Evolutionary conservation across 2,113 vertebrate genomes (phyloP).

Genomic region (Seriola dumerili): DNA sequence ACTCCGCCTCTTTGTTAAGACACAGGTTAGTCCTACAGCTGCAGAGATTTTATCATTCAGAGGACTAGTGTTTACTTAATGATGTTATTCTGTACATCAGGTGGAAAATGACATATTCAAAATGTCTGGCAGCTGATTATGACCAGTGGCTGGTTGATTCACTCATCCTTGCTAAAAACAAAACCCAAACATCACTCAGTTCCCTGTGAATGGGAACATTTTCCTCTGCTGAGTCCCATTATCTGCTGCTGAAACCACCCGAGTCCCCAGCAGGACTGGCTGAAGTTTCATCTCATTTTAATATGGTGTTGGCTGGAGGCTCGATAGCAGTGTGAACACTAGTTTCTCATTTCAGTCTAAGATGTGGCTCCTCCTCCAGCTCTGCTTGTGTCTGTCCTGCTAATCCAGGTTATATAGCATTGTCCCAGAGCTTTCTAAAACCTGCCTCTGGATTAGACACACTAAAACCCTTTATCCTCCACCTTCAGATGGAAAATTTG

Average conservation of each 20-base stretch:
- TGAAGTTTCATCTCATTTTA: constrained; percentile 37
- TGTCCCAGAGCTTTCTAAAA: constrained; percentile 23
- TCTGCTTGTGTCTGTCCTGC: neutral
- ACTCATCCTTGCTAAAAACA: constrained; percentile 1
- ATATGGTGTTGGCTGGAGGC: constrained; percentile 18
- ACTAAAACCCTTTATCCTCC: constrained; percentile 60
- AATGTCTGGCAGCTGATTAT: constrained; percentile 8
- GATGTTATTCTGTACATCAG: no score
- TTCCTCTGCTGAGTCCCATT: constrained; percentile 1
- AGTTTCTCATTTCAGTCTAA: neutral
- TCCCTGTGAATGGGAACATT: neutral
- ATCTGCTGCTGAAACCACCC: constrained; percentile 6
- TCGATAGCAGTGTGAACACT: neutral
- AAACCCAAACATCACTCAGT: neutral
- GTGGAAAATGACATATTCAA: constrained; percentile 12
- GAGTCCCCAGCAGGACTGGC: neutral
- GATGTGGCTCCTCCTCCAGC: constrained; percentile 20
- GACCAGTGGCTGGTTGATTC: neutral
- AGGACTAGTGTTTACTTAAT: no score
- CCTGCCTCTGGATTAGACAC: constrained; percentile 54
- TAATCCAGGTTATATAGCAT: constrained; percentile 56
- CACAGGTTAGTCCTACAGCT: no score
- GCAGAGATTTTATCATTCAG: no score
- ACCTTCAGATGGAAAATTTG: constrained; percentile 39
- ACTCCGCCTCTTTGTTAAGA: no score